Evolutionary conservation across 1,140 invertebrate species (phyloP).

Genomic region (Drosophila pallidifrons): DNA sequence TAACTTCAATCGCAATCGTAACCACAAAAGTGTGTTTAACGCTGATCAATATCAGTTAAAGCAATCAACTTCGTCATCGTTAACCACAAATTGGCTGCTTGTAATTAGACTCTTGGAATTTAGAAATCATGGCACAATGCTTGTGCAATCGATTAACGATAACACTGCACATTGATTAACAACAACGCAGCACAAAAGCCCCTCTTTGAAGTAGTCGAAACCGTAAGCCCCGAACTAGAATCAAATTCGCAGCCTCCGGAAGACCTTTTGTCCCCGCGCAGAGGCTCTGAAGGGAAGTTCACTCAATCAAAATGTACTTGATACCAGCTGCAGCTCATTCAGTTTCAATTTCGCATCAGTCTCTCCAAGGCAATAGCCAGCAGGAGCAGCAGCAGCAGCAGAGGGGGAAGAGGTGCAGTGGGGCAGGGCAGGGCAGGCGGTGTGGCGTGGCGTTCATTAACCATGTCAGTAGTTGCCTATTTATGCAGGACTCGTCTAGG

Average conservation of each 20-base stretch:
- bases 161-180: not conserved
- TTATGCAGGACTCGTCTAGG: constrained; percentile 24
- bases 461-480: constrained; percentile 41
- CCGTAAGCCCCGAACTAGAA: not conserved
- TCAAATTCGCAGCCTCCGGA: not conserved
- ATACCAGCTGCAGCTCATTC: constrained; percentile 34
- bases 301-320: constrained; percentile 63
- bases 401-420: not conserved
- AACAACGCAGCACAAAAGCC: not conserved
- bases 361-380: not conserved
- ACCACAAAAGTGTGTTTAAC: no score
- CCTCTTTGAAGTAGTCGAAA: not conserved
- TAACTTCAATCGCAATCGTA: no score
- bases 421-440: not conserved
- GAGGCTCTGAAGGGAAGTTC: constrained; percentile 12
- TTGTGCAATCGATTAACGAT: not conserved
- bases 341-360: constrained; percentile 25
- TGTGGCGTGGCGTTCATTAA: constrained; percentile 24
- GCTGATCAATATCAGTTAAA: no score
- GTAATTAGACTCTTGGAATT: not conserved
- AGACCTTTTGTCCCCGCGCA: not conserved
- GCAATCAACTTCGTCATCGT: not conserved
- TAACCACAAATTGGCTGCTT: not conserved
- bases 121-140: not conserved
- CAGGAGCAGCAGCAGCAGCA: not conserved